Base-by-base conservation (phyloP, 2,797 vertebrate genomes). In the Pseudochirops corinnae region DNA sequence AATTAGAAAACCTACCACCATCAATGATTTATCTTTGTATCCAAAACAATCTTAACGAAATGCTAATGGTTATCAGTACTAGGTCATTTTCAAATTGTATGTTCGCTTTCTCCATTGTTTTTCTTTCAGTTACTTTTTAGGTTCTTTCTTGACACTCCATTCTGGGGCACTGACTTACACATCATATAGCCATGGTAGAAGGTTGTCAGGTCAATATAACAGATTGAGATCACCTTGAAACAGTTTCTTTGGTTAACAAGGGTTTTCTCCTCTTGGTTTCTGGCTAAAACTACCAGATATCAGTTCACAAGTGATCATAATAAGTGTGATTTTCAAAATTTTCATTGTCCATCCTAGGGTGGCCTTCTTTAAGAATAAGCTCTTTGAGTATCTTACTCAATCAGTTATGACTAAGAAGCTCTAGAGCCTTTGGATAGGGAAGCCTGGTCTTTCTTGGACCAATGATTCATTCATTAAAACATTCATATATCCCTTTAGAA, bases 401-500 rank as follows among this genome's bases (percentile, higher is more conserved):
- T 10, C 58, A 94, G 90, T 91, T 16, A 91, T n/a, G 33, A 33
- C 4, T 62, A 57, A 94, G 1, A 0, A 91, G 93, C 74, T 46
- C n/a, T 9, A 24, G 74, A 82, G 74, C 21, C 74, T 46, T 82
- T 46, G 74, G 24, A 82, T 82, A 46, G 39, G 67, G 67, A 82
- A 46, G 46, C 21, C 39, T 94, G 1, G 29, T 95, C 94, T 74
- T 31, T 55, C 29, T 91, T 90, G 13, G 9, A 91, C 94, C 67
- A n/a, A 13, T 91, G 26, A 94, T 92, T 95, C 55, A 92, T 92
- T 95, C 56, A 60, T 31, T 94, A 82, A 95, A 94, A 55, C 39
- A 24, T 4, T 26, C 94, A 4, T 39, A n/a, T 82, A 82, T 96
- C 94, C 5, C 1, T 57, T 94, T 58, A 74, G 0, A 93, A 55